Evolutionary conservation across 2,113 vertebrate species (phyloP).

Genomic region (Equus przewalskii): DNA sequence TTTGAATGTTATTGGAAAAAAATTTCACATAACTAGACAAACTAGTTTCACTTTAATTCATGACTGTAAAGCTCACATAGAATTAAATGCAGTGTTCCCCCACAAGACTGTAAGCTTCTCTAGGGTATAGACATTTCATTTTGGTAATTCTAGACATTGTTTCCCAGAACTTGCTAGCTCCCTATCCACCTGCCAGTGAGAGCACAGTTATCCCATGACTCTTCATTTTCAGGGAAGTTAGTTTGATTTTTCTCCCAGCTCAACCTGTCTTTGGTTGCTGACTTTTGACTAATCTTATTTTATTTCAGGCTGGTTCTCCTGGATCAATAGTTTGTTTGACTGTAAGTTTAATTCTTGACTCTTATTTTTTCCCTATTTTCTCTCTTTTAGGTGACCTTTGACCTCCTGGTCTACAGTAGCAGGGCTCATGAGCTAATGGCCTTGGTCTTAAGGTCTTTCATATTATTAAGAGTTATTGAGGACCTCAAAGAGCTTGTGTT

Average conservation of each 20-base stretch:
- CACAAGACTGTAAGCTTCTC: background rate
- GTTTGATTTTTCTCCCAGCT: background rate
- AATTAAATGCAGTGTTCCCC: background rate
- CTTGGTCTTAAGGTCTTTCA: background rate
- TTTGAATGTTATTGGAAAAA: background rate
- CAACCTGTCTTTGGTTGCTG: background rate
- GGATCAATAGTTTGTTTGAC: background rate
- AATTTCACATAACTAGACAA: background rate
- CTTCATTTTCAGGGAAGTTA: background rate
- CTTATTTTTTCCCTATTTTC: background rate
- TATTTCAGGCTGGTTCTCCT: background rate
- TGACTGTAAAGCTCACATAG: background rate
- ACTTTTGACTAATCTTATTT: background rate
- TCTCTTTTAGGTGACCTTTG: background rate
- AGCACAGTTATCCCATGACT: background rate
- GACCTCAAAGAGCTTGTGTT: background rate
- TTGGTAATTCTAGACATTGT: background rate
- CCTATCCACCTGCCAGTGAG: background rate
- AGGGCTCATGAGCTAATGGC: background rate
- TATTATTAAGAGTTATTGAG: background rate
- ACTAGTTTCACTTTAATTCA: background rate
- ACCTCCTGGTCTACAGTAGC: background rate
- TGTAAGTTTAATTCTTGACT: background rate
- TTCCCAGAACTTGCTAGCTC: background rate
- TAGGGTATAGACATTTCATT: background rate